phyloP scores from a whole-genome alignment of 2,888 invertebrate species.

The Lasioglossum villosulum region DNA sequence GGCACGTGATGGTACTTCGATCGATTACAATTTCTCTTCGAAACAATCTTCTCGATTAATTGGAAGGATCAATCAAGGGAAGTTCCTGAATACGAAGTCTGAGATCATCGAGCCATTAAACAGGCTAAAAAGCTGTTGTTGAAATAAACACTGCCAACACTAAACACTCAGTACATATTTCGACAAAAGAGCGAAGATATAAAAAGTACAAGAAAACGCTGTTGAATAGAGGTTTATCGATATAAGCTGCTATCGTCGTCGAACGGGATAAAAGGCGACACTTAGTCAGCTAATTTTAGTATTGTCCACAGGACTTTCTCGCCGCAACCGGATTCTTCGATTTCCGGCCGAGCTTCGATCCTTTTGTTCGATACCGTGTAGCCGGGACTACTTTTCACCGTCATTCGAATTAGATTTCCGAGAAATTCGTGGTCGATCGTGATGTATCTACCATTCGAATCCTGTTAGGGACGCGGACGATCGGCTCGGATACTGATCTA shows the following conservation, averaged over 20 bases:
- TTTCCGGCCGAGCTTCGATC: not conserved
- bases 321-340: not conserved
- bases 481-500: not conserved
- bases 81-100: not conserved
- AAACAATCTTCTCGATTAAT: not conserved
- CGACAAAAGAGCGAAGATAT: not conserved
- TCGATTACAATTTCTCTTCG: not conserved
- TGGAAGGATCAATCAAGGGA: not conserved
- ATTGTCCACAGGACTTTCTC: not conserved
- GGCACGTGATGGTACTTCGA: not conserved
- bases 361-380: not conserved
- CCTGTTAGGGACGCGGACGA: not conserved
- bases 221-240: not conserved
- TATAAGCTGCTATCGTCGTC: not conserved
- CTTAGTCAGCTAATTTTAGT: not conserved
- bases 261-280: not conserved
- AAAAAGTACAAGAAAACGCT: not conserved
- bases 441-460: conserved; percentile 6
- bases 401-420: not conserved
- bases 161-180: too few species aligned
- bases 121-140: not conserved
- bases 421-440: not conserved
- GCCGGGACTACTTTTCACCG: not conserved
- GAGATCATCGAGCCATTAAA: not conserved
- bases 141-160: not conserved